A percentile compares a stretch with the other conserved stretches of the same genome.
Conservation (phyloP, 2,888 invertebrate genomes). For the Euzophera pinguis region DNA sequence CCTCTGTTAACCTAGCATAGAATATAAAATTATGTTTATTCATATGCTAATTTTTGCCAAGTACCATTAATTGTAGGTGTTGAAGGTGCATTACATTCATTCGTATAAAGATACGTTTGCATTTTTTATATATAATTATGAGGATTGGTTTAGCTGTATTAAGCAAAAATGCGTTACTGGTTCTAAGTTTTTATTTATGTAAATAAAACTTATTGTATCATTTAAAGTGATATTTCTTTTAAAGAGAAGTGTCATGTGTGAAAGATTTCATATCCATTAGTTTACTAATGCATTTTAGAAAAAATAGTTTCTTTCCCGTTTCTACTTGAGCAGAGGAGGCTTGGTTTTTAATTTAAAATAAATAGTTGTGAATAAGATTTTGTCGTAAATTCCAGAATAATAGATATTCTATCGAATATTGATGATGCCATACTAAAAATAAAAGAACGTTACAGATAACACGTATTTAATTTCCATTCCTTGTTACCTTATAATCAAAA, state of each 20-base stretch:
- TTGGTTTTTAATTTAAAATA: background rate
- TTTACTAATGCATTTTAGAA: background rate
- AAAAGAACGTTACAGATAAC: background rate
- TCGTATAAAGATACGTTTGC: too few species aligned
- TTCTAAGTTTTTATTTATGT: background rate
- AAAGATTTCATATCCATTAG: background rate
- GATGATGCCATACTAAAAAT: constrained; percentile 7
- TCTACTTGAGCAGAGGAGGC: background rate
- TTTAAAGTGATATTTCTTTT: too few species aligned
- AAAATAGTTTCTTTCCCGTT: too few species aligned
- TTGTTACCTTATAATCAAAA: too few species aligned
- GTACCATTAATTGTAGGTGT: too few species aligned
- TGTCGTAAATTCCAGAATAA: background rate
- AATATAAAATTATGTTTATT: too few species aligned
- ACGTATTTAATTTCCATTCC: background rate
- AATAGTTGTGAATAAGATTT: background rate
- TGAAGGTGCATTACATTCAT: too few species aligned
- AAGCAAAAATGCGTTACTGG: too few species aligned
- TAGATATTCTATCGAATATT: constrained; percentile 1
- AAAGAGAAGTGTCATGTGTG: background rate
- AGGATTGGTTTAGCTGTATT: too few species aligned
- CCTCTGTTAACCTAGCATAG: too few species aligned
- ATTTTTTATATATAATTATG: too few species aligned
- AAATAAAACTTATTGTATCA: background rate
- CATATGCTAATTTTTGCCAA: too few species aligned